Evolutionary conservation across 2,888 invertebrate genomes (phyloP), one percentile per base, ranked within the genome.

Genomic region (Oscheius myriophilus): DNA sequence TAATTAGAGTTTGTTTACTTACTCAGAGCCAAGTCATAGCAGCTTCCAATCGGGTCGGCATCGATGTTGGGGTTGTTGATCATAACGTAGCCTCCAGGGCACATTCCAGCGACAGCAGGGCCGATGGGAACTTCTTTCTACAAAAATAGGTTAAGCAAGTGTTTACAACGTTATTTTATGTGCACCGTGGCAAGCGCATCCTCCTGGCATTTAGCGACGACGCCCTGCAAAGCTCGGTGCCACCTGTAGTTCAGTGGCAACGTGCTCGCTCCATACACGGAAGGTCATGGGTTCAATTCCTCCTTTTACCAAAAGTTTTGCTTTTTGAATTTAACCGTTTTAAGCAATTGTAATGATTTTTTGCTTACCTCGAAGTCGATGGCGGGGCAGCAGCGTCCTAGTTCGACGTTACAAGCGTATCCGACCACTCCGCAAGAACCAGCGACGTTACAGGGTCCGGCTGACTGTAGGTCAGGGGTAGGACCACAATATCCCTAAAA

Each of bases 81-180:
- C 58, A 69, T 65, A 23, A 68, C 63, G 71, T 75, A 79, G 33
- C 76, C 78, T 49, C 72, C 67, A 21, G 81, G 80, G 71, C 82
- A 82, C 53, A 75, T 67, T 63, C 79, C 80, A 23, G 69, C 75
- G 70, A 82, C 72, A 21, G 73, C 79, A 49, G 81, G 79, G 58
- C 81, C 80, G 67, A 68, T 21, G 39, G 63, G 68, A 14, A 26
- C 18, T 14, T 33, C 7, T 16, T 65, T 25, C 64, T 64, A 33
- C 7, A 64, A 33, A 49, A 18, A 33, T 2, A 18, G 4, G 52
- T 49, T 49, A 43, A 43, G 12, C n/a, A 43, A 43, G 45, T 43
- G 45, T 43, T 43, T n/a, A n/a, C n/a, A n/a, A n/a, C n/a, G n/a
- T n/a, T n/a, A n/a, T n/a, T n/a, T n/a, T n/a, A n/a, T n/a, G n/a